Conservation (phyloP, 30 jellyfish, hydroid and myxozoan species). For the Chrysaora quinquecirrha region DNA sequence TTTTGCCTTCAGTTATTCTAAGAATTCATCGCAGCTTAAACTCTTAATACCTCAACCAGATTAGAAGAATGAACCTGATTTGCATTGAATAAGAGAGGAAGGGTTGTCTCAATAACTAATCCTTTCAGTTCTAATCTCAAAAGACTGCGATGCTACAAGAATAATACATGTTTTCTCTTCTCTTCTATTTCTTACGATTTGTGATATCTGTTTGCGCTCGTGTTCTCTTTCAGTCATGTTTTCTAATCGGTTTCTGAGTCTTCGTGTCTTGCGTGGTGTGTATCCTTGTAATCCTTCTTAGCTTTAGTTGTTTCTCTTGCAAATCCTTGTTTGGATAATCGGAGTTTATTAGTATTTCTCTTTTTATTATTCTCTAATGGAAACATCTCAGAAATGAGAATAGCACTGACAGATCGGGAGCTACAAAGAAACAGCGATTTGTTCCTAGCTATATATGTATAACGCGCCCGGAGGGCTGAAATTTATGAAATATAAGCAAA, state of each 20-base stretch:
- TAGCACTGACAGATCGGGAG: neutral
- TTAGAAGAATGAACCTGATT: conserved; percentile 47
- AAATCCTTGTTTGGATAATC: conserved; percentile 67
- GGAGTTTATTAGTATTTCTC: conserved; percentile 33
- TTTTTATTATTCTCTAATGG: neutral
- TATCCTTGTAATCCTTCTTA: conserved; percentile 32
- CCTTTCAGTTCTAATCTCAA: conserved; percentile 36
- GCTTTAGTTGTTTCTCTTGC: conserved; percentile 48
- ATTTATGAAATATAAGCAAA: too few species aligned
- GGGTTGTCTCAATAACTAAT: conserved; percentile 63
- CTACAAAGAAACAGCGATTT: neutral
- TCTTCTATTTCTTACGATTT: conserved; percentile 22
- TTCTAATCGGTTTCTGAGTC: conserved; percentile 42
- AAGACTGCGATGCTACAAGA: conserved; percentile 55
- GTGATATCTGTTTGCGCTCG: conserved; percentile 35
- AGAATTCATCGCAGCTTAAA: conserved; percentile 61
- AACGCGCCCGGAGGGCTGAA: too few species aligned
- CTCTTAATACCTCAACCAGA: conserved; percentile 65
- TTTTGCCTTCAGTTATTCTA: too few species aligned
- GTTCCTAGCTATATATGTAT: too few species aligned
- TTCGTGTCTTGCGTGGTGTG: conserved; percentile 28
- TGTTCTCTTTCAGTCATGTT: conserved; percentile 6
- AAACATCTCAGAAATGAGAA: neutral
- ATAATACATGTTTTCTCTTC: conserved; percentile 48
- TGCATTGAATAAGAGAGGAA: conserved; percentile 50